These are phyloP conservation scores for Crotalus horridus DNA, from an alignment of 2,113 vertebrate species.

Conservation along the genomic window DNA sequence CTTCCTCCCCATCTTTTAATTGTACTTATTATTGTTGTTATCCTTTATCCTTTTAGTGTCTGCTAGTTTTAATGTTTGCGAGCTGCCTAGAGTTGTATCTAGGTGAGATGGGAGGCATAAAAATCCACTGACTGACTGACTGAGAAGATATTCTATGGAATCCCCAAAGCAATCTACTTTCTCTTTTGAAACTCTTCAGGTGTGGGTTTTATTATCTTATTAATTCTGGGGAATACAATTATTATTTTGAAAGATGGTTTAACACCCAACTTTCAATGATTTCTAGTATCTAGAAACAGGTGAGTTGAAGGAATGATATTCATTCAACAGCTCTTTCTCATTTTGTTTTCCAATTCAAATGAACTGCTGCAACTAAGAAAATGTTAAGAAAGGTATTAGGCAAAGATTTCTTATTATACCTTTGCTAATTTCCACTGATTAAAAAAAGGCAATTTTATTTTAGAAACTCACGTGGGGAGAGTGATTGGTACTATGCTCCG, in stretches of 20 bases:
- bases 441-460: not conserved
- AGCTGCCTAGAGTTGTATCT: too few relatives aligned
- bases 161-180: not conserved
- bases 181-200: not conserved
- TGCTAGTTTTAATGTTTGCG: too few relatives aligned
- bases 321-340: not conserved
- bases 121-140: too few relatives aligned
- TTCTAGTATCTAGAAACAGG: not conserved
- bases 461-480: not conserved
- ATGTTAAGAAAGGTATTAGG: not conserved
- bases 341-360: not conserved
- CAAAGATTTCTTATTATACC: not conserved
- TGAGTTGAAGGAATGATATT: not conserved
- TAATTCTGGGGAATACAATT: not conserved
- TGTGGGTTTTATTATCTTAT: not conserved
- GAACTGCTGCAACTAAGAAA: not conserved
- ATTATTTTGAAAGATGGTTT: not conserved
- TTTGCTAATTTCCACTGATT: not conserved
- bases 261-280: not conserved
- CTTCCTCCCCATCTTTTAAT: too few relatives aligned
- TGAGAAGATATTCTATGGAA: too few relatives aligned
- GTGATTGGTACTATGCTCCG: not conserved
- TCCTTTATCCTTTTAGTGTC: too few relatives aligned
- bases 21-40: too few relatives aligned
- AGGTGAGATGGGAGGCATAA: too few relatives aligned